Evolutionary conservation across 2,888 invertebrate species (phyloP).

Genomic region (Desoria tigrina): DNA sequence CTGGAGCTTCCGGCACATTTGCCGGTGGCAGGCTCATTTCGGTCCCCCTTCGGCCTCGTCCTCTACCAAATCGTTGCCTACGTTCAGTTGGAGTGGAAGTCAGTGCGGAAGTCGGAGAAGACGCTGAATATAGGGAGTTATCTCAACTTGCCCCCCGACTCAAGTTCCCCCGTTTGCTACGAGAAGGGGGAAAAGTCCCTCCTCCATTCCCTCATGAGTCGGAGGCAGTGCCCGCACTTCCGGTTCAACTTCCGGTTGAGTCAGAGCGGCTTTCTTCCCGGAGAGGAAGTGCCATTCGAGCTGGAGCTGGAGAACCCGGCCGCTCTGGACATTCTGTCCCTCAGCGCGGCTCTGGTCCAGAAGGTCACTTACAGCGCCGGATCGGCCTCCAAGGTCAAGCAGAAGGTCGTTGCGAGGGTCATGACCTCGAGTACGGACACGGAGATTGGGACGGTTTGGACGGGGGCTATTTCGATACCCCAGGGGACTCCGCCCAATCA

Average conservation of each 20-base stretch:
- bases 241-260: constrained; percentile 12
- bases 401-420: neutral
- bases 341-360: constrained; percentile 11
- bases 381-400: constrained; percentile 5
- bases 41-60: constrained; percentile 17
- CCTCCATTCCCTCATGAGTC: neutral
- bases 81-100: constrained; percentile 1
- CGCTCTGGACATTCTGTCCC: constrained; percentile 10
- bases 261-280: constrained; percentile 18
- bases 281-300: constrained; percentile 21
- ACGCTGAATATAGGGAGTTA: constrained; percentile 5
- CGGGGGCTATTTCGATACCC: constrained; percentile 3
- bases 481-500: neutral
- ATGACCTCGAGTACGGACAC: constrained; percentile 1
- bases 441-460: constrained; percentile 19
- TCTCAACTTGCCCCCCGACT: neutral
- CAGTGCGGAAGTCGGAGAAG: constrained; percentile 18
- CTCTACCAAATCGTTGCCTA: constrained; percentile 17
- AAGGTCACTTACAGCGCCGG: constrained; percentile 14
- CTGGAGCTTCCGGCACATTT: neutral
- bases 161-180: neutral
- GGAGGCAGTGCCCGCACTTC: constrained; percentile 12
- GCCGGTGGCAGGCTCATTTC: constrained; percentile 16
- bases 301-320: constrained; percentile 18
- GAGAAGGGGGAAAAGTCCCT: constrained; percentile 13